Percentiles rank a stretch among this genome's conserved stretches.
These are phyloP conservation scores for Mugil cephalus DNA, from an alignment of 2,113 vertebrate species.

Conservation along the genomic window DNA sequence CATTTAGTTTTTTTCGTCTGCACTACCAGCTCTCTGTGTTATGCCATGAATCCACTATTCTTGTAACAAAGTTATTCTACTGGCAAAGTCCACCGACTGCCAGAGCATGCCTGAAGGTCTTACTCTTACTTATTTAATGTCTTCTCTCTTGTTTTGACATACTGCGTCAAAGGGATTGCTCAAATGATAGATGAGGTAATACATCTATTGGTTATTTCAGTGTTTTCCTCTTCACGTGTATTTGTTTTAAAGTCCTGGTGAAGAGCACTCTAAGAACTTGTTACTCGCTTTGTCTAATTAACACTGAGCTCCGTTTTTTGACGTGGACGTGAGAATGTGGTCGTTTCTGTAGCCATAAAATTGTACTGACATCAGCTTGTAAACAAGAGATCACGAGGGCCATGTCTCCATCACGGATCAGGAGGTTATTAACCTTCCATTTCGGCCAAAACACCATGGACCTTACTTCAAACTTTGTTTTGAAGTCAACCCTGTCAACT, in stretches of 20 bases:
- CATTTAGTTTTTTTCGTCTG: no score
- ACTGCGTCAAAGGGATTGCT: not conserved
- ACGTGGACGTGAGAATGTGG: not conserved
- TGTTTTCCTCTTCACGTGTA: not conserved
- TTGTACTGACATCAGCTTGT: constrained; percentile 17
- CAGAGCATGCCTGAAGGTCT: not conserved
- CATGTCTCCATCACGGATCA: not conserved
- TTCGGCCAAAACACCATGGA: constrained; percentile 18
- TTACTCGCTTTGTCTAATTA: not conserved
- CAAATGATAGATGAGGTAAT: constrained; percentile 20
- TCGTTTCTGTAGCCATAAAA: not conserved
- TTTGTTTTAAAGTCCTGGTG: no score
- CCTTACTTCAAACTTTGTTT: not conserved
- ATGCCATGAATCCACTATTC: not conserved
- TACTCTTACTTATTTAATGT: not conserved
- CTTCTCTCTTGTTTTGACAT: constrained; percentile 2
- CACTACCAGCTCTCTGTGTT: not conserved
- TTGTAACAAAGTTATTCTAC: constrained; percentile 7
- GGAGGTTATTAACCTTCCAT: constrained; percentile 32
- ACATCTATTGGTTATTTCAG: not conserved
- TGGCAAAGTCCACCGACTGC: constrained; percentile 5
- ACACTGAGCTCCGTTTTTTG: not conserved
- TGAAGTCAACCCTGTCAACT: not conserved
- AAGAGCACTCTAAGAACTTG: no score
- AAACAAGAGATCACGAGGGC: not conserved